Conservation (phyloP, 2,113 vertebrate genomes). For the Psephotus haematonotus region DNA sequence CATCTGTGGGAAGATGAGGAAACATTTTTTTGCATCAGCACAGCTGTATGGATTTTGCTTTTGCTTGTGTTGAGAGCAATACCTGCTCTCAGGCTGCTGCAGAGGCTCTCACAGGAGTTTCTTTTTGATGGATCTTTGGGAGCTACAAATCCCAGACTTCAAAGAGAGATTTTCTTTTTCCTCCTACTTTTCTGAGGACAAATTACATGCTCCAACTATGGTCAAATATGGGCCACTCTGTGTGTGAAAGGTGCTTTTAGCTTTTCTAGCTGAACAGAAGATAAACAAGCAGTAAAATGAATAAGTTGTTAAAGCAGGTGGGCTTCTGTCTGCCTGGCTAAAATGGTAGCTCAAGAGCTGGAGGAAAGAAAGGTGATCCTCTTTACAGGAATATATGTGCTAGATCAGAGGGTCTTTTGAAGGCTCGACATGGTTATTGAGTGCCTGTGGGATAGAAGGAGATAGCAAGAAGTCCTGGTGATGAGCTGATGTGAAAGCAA, state of each 20-base stretch:
- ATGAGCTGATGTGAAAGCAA: neutral
- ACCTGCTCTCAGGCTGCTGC: neutral
- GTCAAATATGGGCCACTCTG: neutral
- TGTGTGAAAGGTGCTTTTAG: neutral
- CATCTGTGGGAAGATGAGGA: neutral
- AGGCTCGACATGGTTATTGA: neutral
- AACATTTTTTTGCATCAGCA: neutral
- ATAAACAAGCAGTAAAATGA: neutral
- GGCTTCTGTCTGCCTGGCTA: neutral
- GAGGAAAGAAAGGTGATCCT: neutral
- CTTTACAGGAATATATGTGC: neutral
- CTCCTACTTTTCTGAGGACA: neutral
- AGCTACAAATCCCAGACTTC: neutral
- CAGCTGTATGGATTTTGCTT: neutral
- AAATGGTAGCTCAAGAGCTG: neutral
- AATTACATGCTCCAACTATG: neutral
- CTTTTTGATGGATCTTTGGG: neutral
- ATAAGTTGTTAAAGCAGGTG: neutral
- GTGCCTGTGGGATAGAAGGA: neutral
- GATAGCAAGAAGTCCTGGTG: neutral
- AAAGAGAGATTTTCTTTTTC: neutral
- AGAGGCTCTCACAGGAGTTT: neutral
- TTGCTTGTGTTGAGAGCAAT: rapidly evolving
- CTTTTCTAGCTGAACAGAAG: neutral
- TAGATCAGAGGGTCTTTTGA: neutral